Base-by-base conservation (phyloP, 1,140 invertebrate genomes). In the Bicyclus anynana region DNA sequence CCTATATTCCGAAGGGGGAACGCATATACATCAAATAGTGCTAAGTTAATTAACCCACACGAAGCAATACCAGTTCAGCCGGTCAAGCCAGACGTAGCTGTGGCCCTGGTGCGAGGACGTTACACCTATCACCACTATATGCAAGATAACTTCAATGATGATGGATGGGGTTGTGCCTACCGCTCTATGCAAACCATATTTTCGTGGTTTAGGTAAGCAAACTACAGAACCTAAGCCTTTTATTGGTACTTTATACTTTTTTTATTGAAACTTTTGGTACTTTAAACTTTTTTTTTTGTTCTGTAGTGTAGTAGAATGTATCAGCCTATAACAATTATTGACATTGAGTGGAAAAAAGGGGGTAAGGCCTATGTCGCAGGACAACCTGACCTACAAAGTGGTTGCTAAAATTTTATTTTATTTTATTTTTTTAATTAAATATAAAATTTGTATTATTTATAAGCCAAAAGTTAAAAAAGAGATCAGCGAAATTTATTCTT, bases 151-250 rank as follows among this genome's bases (percentile, higher is more conserved):
- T 94, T 98, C 76, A 95, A 99, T 86, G 99, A 99, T 78, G 94
- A 95, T 85, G 98, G 97, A 20, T 99, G 99, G 99, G 99, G 99
- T 12, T 99, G 99, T 91, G 98, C 99, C 1, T 99, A 99, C 76
- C 91, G 99, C 58, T 99, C 98, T 5, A 90, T 99, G 58, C 99
- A 99, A 89, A 99, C 98, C 0, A 92, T 99, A 55, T 93, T 96
- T 62, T 99, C 98, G 0, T 99, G 99, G 99, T 99, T 97, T 65
- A 92, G 91, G 92, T 93, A 87, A 76, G 66, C 7, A 4, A 23
- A 23, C 23, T 7, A 29, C n/a, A n/a, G n/a, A n/a, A n/a, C n/a
- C n/a, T n/a, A n/a, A n/a, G n/a, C n/a, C n/a, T n/a, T n/a, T n/a
- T n/a, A n/a, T n/a, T n/a, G n/a, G n/a, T n/a, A n/a, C n/a, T n/a